These are phyloP conservation scores for Junco hyemalis DNA, from an alignment of 2,113 vertebrate genomes.

Conservation along the genomic window DNA sequence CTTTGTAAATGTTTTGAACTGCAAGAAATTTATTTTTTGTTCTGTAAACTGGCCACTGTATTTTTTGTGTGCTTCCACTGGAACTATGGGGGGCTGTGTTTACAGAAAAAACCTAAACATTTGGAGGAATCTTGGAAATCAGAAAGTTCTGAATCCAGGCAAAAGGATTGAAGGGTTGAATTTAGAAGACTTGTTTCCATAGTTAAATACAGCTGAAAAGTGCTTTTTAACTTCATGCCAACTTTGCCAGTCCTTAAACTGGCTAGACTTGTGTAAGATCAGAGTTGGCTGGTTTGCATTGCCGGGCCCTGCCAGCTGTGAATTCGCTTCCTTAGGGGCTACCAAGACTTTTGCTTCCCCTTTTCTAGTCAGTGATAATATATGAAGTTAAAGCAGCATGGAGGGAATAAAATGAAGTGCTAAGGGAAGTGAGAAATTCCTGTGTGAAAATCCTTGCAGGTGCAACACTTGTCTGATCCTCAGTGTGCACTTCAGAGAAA, in stretches of 20 bases:
- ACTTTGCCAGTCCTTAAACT: background rate
- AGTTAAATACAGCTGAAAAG: background rate
- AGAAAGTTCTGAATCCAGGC: background rate
- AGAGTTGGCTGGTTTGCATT: background rate
- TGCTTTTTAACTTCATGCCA: background rate
- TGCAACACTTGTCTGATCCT: background rate
- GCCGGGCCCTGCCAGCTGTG: background rate
- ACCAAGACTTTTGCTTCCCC: background rate
- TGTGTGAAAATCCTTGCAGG: background rate
- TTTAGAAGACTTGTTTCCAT: background rate
- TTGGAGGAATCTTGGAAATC: background rate
- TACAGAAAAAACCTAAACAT: background rate
- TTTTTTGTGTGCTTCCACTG: background rate
- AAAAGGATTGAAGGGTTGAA: background rate
- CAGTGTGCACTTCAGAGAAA: background rate
- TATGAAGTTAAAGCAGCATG: background rate
- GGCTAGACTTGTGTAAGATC: background rate
- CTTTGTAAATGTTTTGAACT: background rate
- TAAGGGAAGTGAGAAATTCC: background rate
- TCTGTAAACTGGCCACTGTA: background rate
- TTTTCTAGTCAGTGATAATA: background rate
- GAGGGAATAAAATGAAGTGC: background rate
- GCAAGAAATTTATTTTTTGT: background rate
- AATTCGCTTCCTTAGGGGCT: background rate
- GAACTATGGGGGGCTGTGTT: background rate